Base-by-base conservation (phyloP, 2,113 vertebrate genomes). In the Melanerpes formicivorus region DNA sequence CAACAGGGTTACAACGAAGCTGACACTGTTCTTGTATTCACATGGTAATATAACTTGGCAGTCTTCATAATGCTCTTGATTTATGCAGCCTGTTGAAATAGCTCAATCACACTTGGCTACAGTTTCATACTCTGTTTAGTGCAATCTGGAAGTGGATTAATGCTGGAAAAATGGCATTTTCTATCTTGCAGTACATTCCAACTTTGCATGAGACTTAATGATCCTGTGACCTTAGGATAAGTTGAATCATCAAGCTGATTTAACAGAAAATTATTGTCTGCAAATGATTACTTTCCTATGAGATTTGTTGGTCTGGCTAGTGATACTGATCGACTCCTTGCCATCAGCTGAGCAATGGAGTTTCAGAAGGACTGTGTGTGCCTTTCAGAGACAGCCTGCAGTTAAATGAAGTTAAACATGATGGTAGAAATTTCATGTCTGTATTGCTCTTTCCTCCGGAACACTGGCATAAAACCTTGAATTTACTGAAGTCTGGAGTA, bases 21-120 rank as follows among this genome's bases (percentile, higher is more conserved):
- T 69, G 75, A 80, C 75, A 15, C 25, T 69, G 5, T 70, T 83
- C 12, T 74, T 88, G 40, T 87, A 69, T 79, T 94, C 32, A 48
- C 37, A 58, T 88, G 70, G 25, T 79, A 73, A 65, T 81, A 27
- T 18, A 62, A 78, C 22, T 65, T 90, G 32, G 58, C 71, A 58
- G 29, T 87, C 63, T 96, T 87, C 77, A 54, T 79, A 65, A 75
- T 18, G 54, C 30, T 87, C 58, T 81, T 84, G 66, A 73, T 87
- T 95, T 89, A 63, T 79, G 44, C 78, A 79, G 50, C 44, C 78
- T 62, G 42, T 55, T 79, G 87, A 90, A 94, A 79, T 50, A 72
- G 63, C 44, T 89, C 84, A 54, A 84, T 92, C 71, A 76, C 59
- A 69, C 40, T 90, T 87, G 78, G 63, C 74, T 84, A 29, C 42